Percentiles rank a stretch among this genome's conserved stretches.
Conservation (phyloP, 2,888 invertebrate species). For the Steinernema carpocapsae region DNA sequence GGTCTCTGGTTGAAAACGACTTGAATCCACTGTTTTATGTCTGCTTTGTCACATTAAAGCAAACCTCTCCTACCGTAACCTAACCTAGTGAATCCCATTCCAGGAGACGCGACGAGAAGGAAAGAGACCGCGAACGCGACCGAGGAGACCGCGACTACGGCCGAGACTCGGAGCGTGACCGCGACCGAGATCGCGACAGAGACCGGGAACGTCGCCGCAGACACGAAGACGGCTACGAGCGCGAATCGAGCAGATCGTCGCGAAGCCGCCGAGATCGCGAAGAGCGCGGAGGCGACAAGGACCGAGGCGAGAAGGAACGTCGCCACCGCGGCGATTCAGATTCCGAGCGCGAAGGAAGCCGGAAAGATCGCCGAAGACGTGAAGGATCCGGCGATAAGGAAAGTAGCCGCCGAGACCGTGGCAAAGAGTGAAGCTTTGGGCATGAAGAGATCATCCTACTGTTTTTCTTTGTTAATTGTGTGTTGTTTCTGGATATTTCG, state of each 20-base stretch:
- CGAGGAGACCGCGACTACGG: conserved; percentile 12
- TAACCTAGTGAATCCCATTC: neutral
- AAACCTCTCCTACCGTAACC: too few species aligned
- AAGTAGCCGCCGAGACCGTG: neutral
- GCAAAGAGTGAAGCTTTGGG: neutral
- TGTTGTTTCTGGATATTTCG: neutral
- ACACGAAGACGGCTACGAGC: neutral
- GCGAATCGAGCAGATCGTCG: neutral
- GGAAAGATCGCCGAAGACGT: neutral
- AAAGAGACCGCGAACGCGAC: neutral
- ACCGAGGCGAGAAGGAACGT: neutral
- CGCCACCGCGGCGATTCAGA: neutral
- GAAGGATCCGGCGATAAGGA: neutral
- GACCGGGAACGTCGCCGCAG: neutral
- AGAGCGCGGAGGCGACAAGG: neutral
- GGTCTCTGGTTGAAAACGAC: too few species aligned
- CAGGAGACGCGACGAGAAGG: conserved; percentile 17
- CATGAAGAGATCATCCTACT: neutral
- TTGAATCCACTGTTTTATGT: too few species aligned
- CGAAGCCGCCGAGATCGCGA: neutral
- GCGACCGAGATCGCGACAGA: conserved; percentile 9
- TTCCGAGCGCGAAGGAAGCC: neutral
- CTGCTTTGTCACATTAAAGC: too few species aligned
- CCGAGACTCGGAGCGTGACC: neutral
- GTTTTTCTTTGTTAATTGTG: neutral